phyloP scores from a whole-genome alignment of 2,888 invertebrate genomes.

The Belgica antarctica region DNA sequence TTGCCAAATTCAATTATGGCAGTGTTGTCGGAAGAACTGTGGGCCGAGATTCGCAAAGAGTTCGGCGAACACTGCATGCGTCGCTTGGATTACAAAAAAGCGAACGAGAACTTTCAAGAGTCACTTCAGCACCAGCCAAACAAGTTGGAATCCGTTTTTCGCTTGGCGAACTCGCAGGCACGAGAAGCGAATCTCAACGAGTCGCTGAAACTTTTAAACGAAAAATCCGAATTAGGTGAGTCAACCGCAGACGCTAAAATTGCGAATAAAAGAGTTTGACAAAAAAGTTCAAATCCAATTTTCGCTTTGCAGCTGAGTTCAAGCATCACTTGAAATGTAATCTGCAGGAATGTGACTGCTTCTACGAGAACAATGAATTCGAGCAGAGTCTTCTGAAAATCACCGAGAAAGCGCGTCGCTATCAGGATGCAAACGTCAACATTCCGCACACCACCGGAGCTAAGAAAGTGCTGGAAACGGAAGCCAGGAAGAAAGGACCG shows the following conservation, averaged over 20 bases:
- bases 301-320: not conserved
- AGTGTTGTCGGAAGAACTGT: not conserved
- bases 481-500: conserved; percentile 2
- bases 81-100: not conserved
- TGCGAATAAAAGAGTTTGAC: not conserved
- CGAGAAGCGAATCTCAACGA: conserved; percentile 1
- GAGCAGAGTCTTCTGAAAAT: not conserved
- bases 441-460: not conserved
- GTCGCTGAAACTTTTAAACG: conserved; percentile 14
- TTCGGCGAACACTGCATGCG: conserved; percentile 25
- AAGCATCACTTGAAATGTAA: conserved; percentile 32
- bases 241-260: not conserved
- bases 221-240: not conserved
- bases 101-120: conserved; percentile 9
- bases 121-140: conserved; percentile 5
- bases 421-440: not conserved
- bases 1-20: not conserved
- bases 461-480: not conserved
- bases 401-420: not conserved
- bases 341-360: conserved; percentile 33
- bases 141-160: conserved; percentile 34
- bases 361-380: conserved; percentile 21
- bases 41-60: conserved; percentile 10
- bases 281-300: conserved; percentile 6
- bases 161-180: not conserved